A percentile compares a stretch with the other conserved stretches of the same genome.
Evolutionary conservation across 2,113 vertebrate species (phyloP).

Genomic region (Alouatta palliata): DNA sequence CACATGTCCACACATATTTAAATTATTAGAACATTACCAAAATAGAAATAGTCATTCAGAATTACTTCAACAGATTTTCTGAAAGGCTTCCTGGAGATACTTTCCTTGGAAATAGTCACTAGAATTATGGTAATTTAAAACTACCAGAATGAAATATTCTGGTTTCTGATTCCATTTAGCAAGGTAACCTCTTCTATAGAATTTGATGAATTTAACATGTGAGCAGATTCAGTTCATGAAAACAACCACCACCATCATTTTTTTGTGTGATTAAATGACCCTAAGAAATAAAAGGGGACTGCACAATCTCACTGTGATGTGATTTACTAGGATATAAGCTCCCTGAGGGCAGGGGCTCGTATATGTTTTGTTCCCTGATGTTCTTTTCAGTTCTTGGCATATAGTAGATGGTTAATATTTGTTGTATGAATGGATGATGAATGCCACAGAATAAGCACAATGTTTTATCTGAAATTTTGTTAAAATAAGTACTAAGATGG

Average conservation of each 20-base stretch:
- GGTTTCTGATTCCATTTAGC: not conserved
- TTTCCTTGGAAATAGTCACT: not conserved
- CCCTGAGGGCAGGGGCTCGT: not conserved
- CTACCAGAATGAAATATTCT: not conserved
- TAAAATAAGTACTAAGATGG: constrained; percentile 25
- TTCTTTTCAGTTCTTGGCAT: constrained; percentile 34
- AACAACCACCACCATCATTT: not conserved
- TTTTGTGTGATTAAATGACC: not conserved
- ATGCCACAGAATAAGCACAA: not conserved
- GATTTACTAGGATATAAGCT: not conserved
- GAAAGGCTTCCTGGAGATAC: not conserved
- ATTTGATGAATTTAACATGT: constrained; percentile 12
- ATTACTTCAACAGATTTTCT: constrained; percentile 40
- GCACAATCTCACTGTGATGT: not conserved
- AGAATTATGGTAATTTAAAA: not conserved
- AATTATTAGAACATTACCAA: constrained; percentile 9
- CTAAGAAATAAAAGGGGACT: constrained; percentile 5
- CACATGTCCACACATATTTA: not conserved
- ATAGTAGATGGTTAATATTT: not conserved
- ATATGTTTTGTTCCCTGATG: not conserved
- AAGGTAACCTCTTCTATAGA: not conserved
- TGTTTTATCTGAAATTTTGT: constrained; percentile 23
- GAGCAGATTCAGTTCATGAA: not conserved
- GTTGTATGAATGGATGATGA: not conserved
- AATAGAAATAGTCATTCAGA: constrained; percentile 34